These are phyloP conservation scores for Cacatua alba DNA, from an alignment of 2,113 vertebrate species.

Conservation along the genomic window DNA sequence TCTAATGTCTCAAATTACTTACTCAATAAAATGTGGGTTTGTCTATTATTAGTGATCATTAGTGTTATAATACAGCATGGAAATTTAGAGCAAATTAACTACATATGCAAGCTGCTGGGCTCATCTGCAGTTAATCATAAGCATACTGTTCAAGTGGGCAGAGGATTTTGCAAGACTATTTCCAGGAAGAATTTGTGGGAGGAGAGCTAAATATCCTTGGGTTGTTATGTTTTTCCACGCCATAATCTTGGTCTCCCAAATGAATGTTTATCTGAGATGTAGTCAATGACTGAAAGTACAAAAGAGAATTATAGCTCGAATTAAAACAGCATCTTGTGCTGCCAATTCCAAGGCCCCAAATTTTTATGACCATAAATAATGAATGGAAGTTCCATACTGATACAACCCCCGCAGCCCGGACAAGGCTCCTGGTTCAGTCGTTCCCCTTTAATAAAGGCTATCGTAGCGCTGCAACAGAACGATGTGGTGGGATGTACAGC, in stretches of 20 bases:
- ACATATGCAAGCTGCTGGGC: conserved; percentile 76
- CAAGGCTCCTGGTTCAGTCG: not conserved
- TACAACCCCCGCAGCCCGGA: not conserved
- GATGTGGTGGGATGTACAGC: conserved; percentile 46
- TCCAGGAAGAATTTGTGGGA: conserved; percentile 71
- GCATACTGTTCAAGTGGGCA: conserved; percentile 68
- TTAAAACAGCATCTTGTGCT: conserved; percentile 54
- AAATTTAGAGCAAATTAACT: conserved; percentile 83
- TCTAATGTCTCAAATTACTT: conserved; percentile 83
- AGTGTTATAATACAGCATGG: conserved; percentile 81
- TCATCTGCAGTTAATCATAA: conserved; percentile 81
- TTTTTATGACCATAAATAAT: conserved; percentile 35
- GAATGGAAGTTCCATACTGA: conserved; percentile 6
- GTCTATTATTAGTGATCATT: conserved; percentile 86
- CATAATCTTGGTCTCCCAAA: conserved; percentile 55
- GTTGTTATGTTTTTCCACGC: not conserved
- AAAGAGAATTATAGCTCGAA: conserved; percentile 43
- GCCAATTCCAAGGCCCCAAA: not conserved
- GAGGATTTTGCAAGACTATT: conserved; percentile 64
- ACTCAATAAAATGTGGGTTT: conserved; percentile 86
- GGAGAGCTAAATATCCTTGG: conserved; percentile 36
- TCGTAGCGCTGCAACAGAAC: not conserved
- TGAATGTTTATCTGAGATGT: conserved; percentile 33
- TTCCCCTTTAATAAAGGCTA: conserved; percentile 5
- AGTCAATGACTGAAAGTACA: conserved; percentile 33